phyloP scores from a whole-genome alignment of 2,113 vertebrate species.

The Forbesichthys agassizii region DNA sequence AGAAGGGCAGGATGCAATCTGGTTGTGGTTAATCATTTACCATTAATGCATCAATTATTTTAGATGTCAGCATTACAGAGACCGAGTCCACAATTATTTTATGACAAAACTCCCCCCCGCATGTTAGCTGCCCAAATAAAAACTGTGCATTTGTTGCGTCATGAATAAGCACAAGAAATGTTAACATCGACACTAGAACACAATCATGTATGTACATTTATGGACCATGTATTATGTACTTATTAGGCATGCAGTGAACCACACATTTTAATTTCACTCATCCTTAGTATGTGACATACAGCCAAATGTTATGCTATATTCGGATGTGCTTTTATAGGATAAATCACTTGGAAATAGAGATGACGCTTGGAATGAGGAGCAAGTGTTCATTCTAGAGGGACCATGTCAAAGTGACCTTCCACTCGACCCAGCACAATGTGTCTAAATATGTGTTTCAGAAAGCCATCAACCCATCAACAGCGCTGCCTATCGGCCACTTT shows the following conservation, averaged over 20 bases:
- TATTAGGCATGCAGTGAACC: background rate
- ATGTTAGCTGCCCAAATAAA: no score
- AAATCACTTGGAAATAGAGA: constrained; percentile 6
- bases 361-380: constrained; percentile 13
- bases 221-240: background rate
- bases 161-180: background rate
- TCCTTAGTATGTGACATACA: background rate
- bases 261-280: background rate
- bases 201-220: background rate
- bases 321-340: background rate
- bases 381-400: constrained; percentile 4
- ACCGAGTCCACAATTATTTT: background rate
- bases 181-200: background rate
- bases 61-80: constrained; percentile 34
- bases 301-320: constrained; percentile 11
- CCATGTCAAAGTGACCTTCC: constrained; percentile 33
- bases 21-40: constrained; percentile 25
- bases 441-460: constrained; percentile 42
- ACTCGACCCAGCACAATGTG: constrained; percentile 23
- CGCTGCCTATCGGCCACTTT: constrained; percentile 35
- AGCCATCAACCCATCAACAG: constrained; percentile 34
- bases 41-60: constrained; percentile 35
- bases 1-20: constrained; percentile 9
- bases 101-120: no score
- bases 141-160: no score